Percentiles rank a stretch among this genome's conserved stretches.
These are phyloP conservation scores for Phoxinus phoxinus DNA, from an alignment of 2,113 vertebrate genomes.

Conservation along the genomic window DNA sequence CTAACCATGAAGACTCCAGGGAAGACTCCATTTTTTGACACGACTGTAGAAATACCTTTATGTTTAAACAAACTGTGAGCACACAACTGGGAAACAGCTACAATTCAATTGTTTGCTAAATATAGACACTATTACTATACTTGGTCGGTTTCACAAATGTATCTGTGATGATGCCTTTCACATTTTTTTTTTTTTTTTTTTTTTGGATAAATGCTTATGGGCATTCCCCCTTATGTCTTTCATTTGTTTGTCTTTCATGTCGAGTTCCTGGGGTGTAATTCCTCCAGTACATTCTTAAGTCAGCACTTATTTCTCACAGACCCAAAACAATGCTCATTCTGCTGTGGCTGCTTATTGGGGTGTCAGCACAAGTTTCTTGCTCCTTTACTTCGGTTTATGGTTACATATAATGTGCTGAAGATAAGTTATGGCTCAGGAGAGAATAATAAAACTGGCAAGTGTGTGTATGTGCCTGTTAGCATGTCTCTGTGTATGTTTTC, in stretches of 20 bases:
- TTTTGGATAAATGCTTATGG: not conserved
- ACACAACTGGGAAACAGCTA: not conserved
- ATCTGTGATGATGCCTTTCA: not conserved
- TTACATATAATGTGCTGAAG: slow-evolving; percentile 55
- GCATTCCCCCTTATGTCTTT: slow-evolving; percentile 14
- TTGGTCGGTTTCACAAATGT: not conserved
- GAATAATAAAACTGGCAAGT: slow-evolving; percentile 34
- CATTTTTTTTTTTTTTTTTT: not conserved
- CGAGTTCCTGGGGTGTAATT: slow-evolving; percentile 56
- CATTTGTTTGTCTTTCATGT: slow-evolving; percentile 39
- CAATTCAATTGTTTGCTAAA: not conserved
- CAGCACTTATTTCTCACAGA: slow-evolving; percentile 64
- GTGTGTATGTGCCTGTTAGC: slow-evolving; percentile 24
- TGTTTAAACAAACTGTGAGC: not conserved
- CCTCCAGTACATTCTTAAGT: slow-evolving; percentile 54
- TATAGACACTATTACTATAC: not conserved
- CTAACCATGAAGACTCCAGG: not conserved
- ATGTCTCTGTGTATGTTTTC: slow-evolving; percentile 16
- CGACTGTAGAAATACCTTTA: not conserved
- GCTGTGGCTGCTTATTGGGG: slow-evolving; percentile 23
- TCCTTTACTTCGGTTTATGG: slow-evolving; percentile 57
- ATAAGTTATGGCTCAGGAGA: slow-evolving; percentile 30
- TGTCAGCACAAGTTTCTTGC: slow-evolving; percentile 65
- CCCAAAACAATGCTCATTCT: slow-evolving; percentile 49
- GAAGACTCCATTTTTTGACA: not conserved